These are phyloP conservation scores for Hyppa rectilinea DNA, from an alignment of 2,888 invertebrate species.

Conservation along the genomic window DNA sequence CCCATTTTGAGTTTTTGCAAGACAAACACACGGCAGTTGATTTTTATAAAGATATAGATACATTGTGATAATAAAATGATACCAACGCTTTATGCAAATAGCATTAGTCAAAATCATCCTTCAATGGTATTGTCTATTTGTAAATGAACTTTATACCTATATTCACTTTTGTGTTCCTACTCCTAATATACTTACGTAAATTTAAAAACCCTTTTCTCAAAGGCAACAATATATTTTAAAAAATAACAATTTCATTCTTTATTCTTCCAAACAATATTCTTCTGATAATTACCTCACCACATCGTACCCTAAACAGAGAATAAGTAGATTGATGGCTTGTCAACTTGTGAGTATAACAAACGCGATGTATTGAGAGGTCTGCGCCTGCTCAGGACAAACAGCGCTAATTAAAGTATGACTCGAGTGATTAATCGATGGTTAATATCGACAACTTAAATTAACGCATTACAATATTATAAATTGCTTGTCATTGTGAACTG, in stretches of 20 bases:
- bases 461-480: conserved; percentile 37
- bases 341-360: conserved; percentile 48
- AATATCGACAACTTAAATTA: conserved; percentile 56
- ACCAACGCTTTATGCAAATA: too few relatives aligned
- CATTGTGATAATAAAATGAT: too few relatives aligned
- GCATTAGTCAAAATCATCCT: background rate
- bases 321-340: conserved; percentile 54
- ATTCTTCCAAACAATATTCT: conserved; percentile 13
- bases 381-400: conserved; percentile 44
- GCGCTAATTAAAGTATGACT: conserved; percentile 54
- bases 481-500: conserved; percentile 25
- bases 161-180: background rate
- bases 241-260: background rate
- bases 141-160: background rate
- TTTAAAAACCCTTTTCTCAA: background rate
- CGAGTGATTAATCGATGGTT: conserved; percentile 53
- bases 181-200: background rate
- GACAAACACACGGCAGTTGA: too few relatives aligned
- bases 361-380: conserved; percentile 42
- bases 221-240: background rate
- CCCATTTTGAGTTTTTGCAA: too few relatives aligned
- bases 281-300: conserved; percentile 32
- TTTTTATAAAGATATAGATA: too few relatives aligned
- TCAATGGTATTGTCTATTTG: background rate
- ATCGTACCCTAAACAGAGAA: conserved; percentile 36